Conservation (phyloP, 37 sponge, comb jelly and placozoan species). For the Geodia barretti region DNA sequence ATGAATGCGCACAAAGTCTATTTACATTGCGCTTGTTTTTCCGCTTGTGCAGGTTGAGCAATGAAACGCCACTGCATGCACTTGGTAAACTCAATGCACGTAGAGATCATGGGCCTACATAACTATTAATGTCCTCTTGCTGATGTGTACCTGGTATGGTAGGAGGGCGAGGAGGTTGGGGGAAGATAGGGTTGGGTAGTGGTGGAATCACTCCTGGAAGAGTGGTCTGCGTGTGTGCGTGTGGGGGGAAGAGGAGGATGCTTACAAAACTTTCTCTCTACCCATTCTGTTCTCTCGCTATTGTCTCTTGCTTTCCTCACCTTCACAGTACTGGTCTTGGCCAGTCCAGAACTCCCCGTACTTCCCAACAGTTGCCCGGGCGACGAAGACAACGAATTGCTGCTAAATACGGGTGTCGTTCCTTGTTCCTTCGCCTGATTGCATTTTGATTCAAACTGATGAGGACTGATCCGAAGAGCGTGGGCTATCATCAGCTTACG, state of each 20-base stretch:
- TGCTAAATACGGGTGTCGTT: not conserved
- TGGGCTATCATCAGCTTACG: constrained; percentile 58
- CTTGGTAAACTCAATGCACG: not conserved
- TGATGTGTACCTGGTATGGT: not conserved
- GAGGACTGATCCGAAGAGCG: constrained; percentile 61
- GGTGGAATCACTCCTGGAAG: not conserved
- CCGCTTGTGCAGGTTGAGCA: not conserved
- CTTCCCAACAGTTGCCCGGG: too few relatives aligned
- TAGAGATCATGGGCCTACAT: not conserved
- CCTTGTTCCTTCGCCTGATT: constrained; percentile 35
- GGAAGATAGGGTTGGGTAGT: not conserved
- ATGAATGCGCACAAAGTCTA: too few relatives aligned
- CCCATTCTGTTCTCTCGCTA: too few relatives aligned
- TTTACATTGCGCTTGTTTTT: too few relatives aligned
- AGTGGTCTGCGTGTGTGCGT: not conserved
- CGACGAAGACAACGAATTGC: not conserved
- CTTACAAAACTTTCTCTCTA: not conserved
- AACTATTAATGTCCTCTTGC: not conserved
- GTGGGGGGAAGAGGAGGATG: too few relatives aligned
- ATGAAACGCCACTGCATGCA: not conserved
- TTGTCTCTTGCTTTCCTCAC: too few relatives aligned
- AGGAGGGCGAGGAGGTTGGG: constrained; percentile 3
- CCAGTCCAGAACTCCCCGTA: too few relatives aligned
- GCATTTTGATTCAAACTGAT: constrained; percentile 83
- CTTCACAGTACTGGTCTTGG: not conserved